Percentiles rank a stretch among this genome's conserved stretches.
These are phyloP conservation scores for Euzetes globulus DNA, from an alignment of 2,888 invertebrate species.

Conservation along the genomic window DNA sequence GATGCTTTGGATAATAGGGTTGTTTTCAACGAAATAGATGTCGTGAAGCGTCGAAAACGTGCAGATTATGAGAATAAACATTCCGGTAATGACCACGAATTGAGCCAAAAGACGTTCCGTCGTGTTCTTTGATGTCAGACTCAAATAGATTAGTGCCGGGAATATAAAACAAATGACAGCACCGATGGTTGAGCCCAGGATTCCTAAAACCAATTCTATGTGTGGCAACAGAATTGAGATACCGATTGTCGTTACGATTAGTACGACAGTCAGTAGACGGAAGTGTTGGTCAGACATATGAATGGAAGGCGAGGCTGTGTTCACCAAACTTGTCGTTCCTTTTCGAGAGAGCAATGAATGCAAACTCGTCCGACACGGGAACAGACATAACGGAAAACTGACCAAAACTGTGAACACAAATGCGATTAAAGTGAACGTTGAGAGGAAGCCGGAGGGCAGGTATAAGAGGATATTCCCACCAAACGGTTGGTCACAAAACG, in stretches of 20 bases:
- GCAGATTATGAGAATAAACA: constrained; percentile 79
- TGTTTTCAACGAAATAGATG: constrained; percentile 14
- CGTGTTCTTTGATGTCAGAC: constrained; percentile 71
- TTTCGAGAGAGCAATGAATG: constrained; percentile 72
- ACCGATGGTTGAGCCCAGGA: constrained; percentile 92
- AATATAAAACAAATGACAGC: constrained; percentile 85
- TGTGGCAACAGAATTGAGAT: constrained; percentile 83
- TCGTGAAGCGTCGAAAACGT: constrained; percentile 63
- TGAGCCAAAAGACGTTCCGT: constrained; percentile 75
- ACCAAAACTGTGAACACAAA: constrained; percentile 91
- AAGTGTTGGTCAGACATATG: constrained; percentile 79
- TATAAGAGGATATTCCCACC: constrained; percentile 83
- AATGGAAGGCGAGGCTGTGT: constrained; percentile 35
- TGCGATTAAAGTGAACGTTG: constrained; percentile 84
- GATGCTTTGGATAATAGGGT: constrained; percentile 20
- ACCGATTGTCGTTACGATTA: constrained; percentile 66
- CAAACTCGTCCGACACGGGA: constrained; percentile 87
- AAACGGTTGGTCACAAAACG: constrained; percentile 58
- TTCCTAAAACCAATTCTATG: constrained; percentile 75
- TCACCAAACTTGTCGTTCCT: constrained; percentile 13
- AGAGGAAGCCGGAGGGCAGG: constrained; percentile 66
- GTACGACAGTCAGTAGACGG: constrained; percentile 68
- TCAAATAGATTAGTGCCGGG: constrained; percentile 80
- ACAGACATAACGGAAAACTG: constrained; percentile 92
- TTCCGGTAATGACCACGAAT: constrained; percentile 68